These are phyloP conservation scores for Dryobates pubescens DNA, from an alignment of 2,797 vertebrate genomes.

Conservation along the genomic window DNA sequence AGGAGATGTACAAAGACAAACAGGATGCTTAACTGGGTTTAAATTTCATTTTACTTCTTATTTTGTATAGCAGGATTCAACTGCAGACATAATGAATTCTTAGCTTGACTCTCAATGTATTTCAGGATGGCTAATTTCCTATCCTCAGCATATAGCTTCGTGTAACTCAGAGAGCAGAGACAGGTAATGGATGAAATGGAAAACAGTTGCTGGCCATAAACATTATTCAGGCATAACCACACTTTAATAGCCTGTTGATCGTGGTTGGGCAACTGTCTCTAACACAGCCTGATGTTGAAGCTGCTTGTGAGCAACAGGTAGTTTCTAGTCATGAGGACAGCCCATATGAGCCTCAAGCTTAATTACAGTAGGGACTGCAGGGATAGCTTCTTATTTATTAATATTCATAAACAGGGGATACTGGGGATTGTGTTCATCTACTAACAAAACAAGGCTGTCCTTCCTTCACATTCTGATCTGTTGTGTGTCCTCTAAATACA, in stretches of 20 bases:
- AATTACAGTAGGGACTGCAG: background rate
- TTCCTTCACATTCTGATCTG: background rate
- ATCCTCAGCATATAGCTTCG: background rate
- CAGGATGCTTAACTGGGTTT: background rate
- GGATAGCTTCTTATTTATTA: background rate
- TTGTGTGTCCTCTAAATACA: background rate
- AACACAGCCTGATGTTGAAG: background rate
- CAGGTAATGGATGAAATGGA: background rate
- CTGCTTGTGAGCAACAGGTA: background rate
- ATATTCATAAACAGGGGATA: background rate
- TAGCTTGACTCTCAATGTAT: background rate
- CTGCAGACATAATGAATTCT: background rate
- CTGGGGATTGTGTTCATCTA: background rate
- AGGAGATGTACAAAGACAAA: background rate
- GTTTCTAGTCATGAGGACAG: background rate
- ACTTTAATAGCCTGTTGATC: background rate
- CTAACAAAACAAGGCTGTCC: background rate
- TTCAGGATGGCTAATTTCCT: background rate
- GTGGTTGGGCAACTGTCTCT: background rate
- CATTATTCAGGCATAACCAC: background rate
- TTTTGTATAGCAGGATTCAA: background rate
- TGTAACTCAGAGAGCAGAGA: background rate
- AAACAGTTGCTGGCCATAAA: background rate
- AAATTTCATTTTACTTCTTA: background rate
- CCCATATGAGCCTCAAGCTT: background rate